Evolutionary conservation across 2,888 invertebrate genomes (phyloP).

Genomic region (Hirtodrosophila confusa): DNA sequence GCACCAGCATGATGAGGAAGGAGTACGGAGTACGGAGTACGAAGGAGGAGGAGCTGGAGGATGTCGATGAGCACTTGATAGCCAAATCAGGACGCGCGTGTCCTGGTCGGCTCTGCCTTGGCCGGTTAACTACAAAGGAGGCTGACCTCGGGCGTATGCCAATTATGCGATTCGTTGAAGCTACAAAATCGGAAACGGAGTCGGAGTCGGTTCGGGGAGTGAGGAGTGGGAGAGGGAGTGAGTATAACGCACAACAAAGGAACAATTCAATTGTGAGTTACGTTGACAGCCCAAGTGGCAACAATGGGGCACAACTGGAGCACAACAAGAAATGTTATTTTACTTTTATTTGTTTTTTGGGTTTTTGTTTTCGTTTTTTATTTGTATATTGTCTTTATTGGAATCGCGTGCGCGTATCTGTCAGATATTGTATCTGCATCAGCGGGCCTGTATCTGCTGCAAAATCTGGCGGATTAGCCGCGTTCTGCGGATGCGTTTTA

Average conservation of each 20-base stretch:
- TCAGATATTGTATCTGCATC: conserved; percentile 22
- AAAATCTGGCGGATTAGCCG: conserved; percentile 54
- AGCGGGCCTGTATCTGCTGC: conserved; percentile 21
- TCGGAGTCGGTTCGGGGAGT: background rate
- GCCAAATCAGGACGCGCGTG: conserved; percentile 5
- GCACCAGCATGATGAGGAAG: conserved; percentile 91
- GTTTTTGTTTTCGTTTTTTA: background rate
- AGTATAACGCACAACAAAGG: conserved; percentile 55
- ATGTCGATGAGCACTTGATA: conserved; percentile 2
- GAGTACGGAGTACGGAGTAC: too few species aligned
- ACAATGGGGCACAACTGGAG: conserved; percentile 69
- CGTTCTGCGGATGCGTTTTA: conserved; percentile 38
- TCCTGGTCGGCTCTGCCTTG: too few species aligned
- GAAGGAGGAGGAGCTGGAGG: background rate
- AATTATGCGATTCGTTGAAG: conserved; percentile 11
- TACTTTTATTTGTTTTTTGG: conserved; percentile 5
- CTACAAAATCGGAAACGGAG: conserved; percentile 10
- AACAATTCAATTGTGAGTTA: conserved; percentile 78
- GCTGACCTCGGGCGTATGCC: too few species aligned
- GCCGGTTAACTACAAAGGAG: too few species aligned
- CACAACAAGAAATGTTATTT: conserved; percentile 37
- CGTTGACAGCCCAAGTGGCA: conserved; percentile 65
- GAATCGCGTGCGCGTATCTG: conserved; percentile 30
- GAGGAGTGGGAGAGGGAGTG: background rate
- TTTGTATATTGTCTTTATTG: background rate